Percentiles rank a stretch among this genome's conserved stretches.
phyloP scores from a whole-genome alignment of 2,888 invertebrate genomes.

The Sphecodes monilicornis region DNA sequence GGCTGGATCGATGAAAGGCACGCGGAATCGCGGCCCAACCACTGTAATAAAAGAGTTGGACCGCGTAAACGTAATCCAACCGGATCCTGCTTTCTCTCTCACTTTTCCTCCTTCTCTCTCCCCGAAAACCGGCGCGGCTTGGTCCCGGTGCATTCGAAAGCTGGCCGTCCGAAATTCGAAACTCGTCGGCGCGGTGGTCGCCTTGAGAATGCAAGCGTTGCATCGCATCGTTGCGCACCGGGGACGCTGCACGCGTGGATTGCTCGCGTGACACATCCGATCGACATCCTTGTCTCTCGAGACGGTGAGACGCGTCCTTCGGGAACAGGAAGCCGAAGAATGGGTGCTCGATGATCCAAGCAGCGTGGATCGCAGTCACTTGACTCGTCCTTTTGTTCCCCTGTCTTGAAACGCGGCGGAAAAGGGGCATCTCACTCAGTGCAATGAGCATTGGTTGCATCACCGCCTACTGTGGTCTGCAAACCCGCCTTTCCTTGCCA shows the following conservation, averaged over 20 bases:
- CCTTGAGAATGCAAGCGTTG: background rate
- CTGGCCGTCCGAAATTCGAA: background rate
- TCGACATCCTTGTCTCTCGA: slow-evolving; percentile 1
- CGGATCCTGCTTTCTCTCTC: background rate
- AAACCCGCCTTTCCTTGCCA: too few species aligned
- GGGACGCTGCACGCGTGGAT: background rate
- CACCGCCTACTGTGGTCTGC: too few species aligned
- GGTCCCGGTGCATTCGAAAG: background rate
- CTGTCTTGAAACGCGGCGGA: background rate
- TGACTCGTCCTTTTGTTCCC: slow-evolving; percentile 5
- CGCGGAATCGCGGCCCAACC: slow-evolving; percentile 44
- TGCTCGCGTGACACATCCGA: slow-evolving; percentile 5
- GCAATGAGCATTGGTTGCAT: background rate
- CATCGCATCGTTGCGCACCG: background rate
- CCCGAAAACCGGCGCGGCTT: background rate
- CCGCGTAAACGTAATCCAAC: slow-evolving; percentile 53
- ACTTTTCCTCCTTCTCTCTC: background rate
- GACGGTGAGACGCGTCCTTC: background rate
- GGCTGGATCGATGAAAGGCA: slow-evolving; percentile 68
- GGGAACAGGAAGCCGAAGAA: background rate
- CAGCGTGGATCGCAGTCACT: background rate
- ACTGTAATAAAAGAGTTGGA: slow-evolving; percentile 61
- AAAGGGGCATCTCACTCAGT: background rate
- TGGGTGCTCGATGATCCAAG: background rate
- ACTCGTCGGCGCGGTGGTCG: background rate